Conservation (phyloP, 1,140 invertebrate species). For the Scaptomyza montana region DNA sequence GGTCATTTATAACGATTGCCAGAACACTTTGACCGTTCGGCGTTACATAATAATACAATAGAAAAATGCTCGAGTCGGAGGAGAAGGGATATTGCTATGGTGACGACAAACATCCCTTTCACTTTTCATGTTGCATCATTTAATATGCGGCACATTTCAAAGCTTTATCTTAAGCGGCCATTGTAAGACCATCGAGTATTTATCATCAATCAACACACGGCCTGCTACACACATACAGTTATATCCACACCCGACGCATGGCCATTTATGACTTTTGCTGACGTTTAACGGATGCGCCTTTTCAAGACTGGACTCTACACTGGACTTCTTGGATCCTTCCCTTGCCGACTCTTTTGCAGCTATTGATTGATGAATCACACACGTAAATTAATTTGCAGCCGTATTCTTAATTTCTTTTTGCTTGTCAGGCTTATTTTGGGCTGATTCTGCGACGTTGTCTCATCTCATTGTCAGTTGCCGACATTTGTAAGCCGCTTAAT, state of each 20-base stretch:
- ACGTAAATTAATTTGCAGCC: constrained; percentile 81
- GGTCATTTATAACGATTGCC: constrained; percentile 79
- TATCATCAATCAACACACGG: constrained; percentile 79
- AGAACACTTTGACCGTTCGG: constrained; percentile 33
- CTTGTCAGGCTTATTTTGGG: constrained; percentile 70
- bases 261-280: constrained; percentile 72
- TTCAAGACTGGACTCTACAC: constrained; percentile 23
- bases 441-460: constrained; percentile 33
- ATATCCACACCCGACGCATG: constrained; percentile 28
- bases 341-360: constrained; percentile 1
- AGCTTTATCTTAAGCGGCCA: constrained; percentile 75
- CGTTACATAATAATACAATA: constrained; percentile 70
- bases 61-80: constrained; percentile 28
- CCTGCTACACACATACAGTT: constrained; percentile 60
- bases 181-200: constrained; percentile 57
- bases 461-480: constrained; percentile 56
- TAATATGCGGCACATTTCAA: constrained; percentile 78
- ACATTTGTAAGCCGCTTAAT: constrained; percentile 81
- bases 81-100: neutral
- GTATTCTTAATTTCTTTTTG: constrained; percentile 75
- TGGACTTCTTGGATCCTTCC: constrained; percentile 5
- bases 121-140: constrained; percentile 76
- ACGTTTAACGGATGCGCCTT: constrained; percentile 47
- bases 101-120: constrained; percentile 43
- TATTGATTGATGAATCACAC: constrained; percentile 78